Base-by-base conservation (phyloP, 2,113 vertebrate genomes). In the Parus major region DNA sequence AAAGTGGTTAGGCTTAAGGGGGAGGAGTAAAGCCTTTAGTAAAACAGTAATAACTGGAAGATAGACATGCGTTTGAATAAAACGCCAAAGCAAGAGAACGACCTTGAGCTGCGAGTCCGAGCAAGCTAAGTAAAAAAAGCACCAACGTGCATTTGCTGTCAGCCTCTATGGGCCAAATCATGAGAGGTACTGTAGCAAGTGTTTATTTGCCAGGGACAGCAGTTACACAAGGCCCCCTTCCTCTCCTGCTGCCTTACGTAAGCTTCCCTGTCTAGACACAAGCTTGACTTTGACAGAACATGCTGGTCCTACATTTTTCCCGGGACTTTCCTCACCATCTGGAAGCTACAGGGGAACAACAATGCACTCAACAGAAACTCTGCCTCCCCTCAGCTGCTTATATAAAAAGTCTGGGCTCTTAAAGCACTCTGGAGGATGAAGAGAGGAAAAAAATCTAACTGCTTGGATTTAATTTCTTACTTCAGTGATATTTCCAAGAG, bases 171-270 rank as follows among this genome's bases (percentile, higher is more conserved):
- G 82, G 76, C 69, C 77, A 88, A 75, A 81, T 39, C 53, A 21
- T 49, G 61, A 65, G 79, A 79, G 69, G 68, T 42, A 63, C 53
- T 23, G 64, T 10, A 86, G 31, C 1, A 9, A 90, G 60, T 81
- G 90, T 86, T 90, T 86, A 52, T 90, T 86, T 96, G 80, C 88
- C 84, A 75, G 82, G 93, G 85, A 93, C 52, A 29, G 92, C 93
- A 92, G 82, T 96, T 96, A 96, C 92, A 96, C 93, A 95, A 95
- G 90, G 83, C 83, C 87, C 68, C 65, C 90, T 93, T 96, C 94
- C 93, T 94, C 90, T 95, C 90, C 66, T 57, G 72, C 81, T 94
- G 93, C 93, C 87, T 96, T 96, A 96, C 29, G 17, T 90, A 96
- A 95, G 90, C 69, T 65, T 82, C 91, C 77, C 77, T 8, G 83